A percentile compares a stretch with the other conserved stretches of the same genome.
Conservation (phyloP, 2,888 invertebrate genomes). For the Hydroisotoma schaefferi region DNA sequence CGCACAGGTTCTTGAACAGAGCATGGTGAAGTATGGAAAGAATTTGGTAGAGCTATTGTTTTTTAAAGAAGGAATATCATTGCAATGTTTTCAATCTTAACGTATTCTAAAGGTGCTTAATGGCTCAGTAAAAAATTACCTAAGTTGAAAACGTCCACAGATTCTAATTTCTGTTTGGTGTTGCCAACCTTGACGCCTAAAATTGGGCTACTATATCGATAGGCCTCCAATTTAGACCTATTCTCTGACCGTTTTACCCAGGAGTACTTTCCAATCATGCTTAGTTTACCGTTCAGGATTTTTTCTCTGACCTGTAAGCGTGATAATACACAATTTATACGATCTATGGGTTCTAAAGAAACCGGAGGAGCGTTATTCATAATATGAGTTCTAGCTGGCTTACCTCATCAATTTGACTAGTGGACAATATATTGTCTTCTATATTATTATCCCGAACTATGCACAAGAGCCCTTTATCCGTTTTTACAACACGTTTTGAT, state of each 20-base stretch:
- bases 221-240: slow-evolving; percentile 13
- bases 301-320: not conserved
- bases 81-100: too few relatives aligned
- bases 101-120: too few relatives aligned
- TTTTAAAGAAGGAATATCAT: slow-evolving; percentile 33
- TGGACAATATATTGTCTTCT: slow-evolving; percentile 51
- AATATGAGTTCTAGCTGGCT: too few relatives aligned
- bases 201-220: slow-evolving; percentile 47
- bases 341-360: not conserved
- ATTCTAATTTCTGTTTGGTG: too few relatives aligned
- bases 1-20: slow-evolving; percentile 52
- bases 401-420: slow-evolving; percentile 42
- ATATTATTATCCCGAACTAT: slow-evolving; percentile 61
- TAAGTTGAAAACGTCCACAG: too few relatives aligned
- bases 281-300: slow-evolving; percentile 13
- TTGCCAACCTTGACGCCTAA: slow-evolving; percentile 49
- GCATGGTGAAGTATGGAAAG: slow-evolving; percentile 51
- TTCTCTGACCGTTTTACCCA: slow-evolving; percentile 19
- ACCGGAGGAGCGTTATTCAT: not conserved
- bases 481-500: slow-evolving; percentile 49
- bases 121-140: too few relatives aligned
- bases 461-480: slow-evolving; percentile 59
- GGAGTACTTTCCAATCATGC: slow-evolving; percentile 28
- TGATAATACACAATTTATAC: not conserved
- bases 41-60: slow-evolving; percentile 51